Conservation (phyloP, 1,140 invertebrate species). For the Microplitis mediator region DNA sequence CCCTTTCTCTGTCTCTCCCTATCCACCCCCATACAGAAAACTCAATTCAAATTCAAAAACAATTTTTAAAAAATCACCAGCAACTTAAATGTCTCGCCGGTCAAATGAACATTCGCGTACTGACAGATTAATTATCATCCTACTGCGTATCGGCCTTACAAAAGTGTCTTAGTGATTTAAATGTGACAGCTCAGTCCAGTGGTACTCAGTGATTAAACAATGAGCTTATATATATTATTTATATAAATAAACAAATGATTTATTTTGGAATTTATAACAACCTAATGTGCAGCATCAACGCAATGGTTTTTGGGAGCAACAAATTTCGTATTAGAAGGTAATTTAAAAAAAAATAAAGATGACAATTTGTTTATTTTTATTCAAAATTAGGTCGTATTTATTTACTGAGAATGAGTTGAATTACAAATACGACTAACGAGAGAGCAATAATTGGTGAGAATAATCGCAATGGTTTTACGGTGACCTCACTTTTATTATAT, state of each 20-base stretch:
- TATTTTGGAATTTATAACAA: constrained; percentile 51
- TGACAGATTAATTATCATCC: neutral
- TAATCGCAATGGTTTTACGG: too few relatives aligned
- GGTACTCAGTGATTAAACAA: neutral
- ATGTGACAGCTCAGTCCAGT: neutral
- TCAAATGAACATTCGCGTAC: neutral
- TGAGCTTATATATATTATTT: neutral
- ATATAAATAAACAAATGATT: constrained; percentile 48
- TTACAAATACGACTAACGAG: neutral
- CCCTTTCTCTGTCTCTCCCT: too few relatives aligned
- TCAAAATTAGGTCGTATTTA: too few relatives aligned
- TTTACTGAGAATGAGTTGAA: neutral
- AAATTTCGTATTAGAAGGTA: constrained; percentile 70
- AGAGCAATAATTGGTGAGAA: too few relatives aligned
- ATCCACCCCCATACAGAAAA: too few relatives aligned
- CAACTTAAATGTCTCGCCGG: too few relatives aligned
- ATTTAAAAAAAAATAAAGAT: neutral
- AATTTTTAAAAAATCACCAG: too few relatives aligned
- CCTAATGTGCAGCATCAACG: constrained; percentile 54
- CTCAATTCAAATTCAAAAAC: too few relatives aligned
- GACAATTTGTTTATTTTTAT: neutral
- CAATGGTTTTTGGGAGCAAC: constrained; percentile 70
- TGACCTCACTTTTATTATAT: too few relatives aligned
- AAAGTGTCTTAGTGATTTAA: constrained; percentile 11
- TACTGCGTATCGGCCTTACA: neutral